Conservation (phyloP, 2,113 vertebrate genomes). For the Hydrolagus affinis region DNA sequence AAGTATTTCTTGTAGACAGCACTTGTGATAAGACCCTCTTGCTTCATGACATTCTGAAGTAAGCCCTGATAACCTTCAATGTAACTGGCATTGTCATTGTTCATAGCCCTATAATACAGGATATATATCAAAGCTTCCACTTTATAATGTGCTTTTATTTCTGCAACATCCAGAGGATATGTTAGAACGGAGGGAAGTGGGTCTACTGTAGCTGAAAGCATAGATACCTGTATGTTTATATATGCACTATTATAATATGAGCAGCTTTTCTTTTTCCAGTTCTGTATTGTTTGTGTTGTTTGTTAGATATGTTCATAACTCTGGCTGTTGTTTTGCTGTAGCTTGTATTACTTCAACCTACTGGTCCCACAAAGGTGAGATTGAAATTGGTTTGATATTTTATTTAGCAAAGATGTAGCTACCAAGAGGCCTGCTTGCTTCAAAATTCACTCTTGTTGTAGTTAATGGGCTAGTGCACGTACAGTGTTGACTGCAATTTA, state of each 20-base stretch:
- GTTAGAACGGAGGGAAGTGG: neutral
- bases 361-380: slow-evolving; percentile 60
- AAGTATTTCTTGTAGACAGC: neutral
- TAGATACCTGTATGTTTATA: neutral
- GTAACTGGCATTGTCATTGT: no score
- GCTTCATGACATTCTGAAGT: no score
- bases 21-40: no score
- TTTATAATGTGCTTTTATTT: neutral
- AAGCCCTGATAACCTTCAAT: neutral
- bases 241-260: neutral
- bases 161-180: neutral
- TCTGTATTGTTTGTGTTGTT: neutral
- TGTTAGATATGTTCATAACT: neutral
- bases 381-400: neutral
- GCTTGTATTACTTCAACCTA: slow-evolving; percentile 58
- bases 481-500: neutral
- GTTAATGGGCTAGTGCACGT: neutral
- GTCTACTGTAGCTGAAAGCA: neutral
- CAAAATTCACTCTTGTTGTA: neutral
- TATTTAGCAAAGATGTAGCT: neutral
- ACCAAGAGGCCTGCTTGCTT: neutral
- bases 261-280: neutral
- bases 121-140: neutral
- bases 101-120: neutral
- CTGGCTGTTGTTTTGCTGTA: slow-evolving; percentile 44